phyloP scores from a whole-genome alignment of 1,140 invertebrate species.

The Penaeus chinensis region DNA sequence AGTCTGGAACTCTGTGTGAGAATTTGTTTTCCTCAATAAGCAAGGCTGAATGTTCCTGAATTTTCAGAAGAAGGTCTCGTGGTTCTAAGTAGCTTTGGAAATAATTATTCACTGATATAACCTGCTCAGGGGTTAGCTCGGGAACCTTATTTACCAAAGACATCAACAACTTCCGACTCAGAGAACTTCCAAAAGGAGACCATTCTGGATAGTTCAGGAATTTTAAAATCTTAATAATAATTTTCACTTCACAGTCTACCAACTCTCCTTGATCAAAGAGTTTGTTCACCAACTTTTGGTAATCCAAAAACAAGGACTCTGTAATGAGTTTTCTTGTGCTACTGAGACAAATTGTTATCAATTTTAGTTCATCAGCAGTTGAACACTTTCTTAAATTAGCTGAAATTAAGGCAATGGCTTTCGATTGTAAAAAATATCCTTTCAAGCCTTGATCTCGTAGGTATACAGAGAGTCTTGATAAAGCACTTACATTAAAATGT shows the following conservation, averaged over 20 bases:
- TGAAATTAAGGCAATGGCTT: conserved; percentile 8
- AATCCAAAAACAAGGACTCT: conserved; percentile 25
- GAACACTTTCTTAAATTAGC: conserved; percentile 16
- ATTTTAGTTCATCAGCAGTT: conserved; percentile 34
- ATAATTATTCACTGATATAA: conserved; percentile 35
- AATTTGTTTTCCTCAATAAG: background rate
- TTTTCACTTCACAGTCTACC: conserved; percentile 26
- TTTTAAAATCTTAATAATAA: conserved; percentile 40
- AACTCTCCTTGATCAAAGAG: conserved; percentile 27
- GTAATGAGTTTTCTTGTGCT: conserved; percentile 40
- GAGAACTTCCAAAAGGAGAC: background rate
- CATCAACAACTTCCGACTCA: conserved; percentile 32
- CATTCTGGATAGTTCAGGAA: conserved; percentile 32
- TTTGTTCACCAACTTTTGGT: conserved; percentile 23
- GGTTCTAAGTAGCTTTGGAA: conserved; percentile 40
- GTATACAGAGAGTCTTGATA: conserved; percentile 47
- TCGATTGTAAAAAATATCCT: conserved; percentile 46
- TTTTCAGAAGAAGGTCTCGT: conserved; percentile 18
- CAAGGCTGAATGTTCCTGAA: conserved; percentile 20
- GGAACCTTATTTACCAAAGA: conserved; percentile 5
- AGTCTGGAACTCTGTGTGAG: background rate
- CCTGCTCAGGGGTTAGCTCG: conserved; percentile 7
- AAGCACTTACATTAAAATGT: conserved; percentile 33
- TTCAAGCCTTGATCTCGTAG: conserved; percentile 40
- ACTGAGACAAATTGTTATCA: conserved; percentile 48